Base-by-base conservation (phyloP, 2,113 vertebrate species). In the Dendropsophus ebraccatus region DNA sequence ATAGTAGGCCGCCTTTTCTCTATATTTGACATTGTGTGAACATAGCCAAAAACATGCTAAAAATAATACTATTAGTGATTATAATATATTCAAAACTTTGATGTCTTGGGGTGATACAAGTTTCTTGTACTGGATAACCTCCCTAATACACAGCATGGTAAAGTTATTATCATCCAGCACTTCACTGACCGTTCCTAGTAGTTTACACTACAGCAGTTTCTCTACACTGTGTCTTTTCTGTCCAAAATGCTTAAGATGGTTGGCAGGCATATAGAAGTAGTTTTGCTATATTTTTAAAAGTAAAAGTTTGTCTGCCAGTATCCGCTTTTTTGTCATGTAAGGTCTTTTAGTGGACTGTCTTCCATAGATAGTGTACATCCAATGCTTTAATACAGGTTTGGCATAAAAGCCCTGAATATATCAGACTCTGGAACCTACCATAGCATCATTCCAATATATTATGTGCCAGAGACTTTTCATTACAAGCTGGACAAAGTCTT, bases 401-500 rank as follows among this genome's bases (percentile, higher is more conserved):
- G 77, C 77, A 80, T 60, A 60, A 32, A 60, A 35, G 32, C n/a
- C 28, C 28, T 77, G 49, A 30, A 54, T 32, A 32, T 77, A 77
- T 56, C 50, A 54, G 75, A 12, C 50, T 41, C 37, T 49, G 47
- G 45, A 49, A 21, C 30, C 47, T 41, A 30, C 54, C 70, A 28
- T 32, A 84, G 56, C 72, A 49, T 58, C 25, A 49, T 21, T 76
- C n/a, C 37, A 19, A 52, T 30, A 82, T 82, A 54, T 65, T 83
- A 50, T 35, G 54, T 58, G 56, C 21, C 25, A 67, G 56, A 16
- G 56, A 23, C 25, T 85, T 52, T 70, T 45, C 62, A 70, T 67
- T 78, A 69, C 30, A 56, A 35, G 32, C 74, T 52, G 49, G 60
- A 85, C 28, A 79, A 56, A 79, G 83, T 56, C 73, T 67, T 77